Percentiles rank a stretch among this genome's conserved stretches.
These are phyloP conservation scores for Bradypodion ventrale DNA, from an alignment of 2,797 vertebrate genomes.

Conservation along the genomic window DNA sequence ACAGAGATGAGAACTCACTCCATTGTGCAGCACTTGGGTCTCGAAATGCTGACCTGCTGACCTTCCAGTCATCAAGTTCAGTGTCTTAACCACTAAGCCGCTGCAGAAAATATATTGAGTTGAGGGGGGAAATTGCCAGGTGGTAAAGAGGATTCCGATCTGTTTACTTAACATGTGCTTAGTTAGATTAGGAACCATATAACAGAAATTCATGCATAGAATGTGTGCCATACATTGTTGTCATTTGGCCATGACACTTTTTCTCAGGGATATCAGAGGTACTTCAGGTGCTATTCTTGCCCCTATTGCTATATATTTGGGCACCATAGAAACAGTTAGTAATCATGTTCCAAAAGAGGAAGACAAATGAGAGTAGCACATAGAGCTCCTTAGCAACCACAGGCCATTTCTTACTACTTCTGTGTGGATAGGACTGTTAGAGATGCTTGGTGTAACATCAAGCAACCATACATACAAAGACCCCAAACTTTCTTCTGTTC, in stretches of 20 bases:
- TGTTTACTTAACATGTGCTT: slow-evolving; percentile 3
- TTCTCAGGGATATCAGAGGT: not conserved
- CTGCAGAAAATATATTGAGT: no score
- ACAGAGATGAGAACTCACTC: no score
- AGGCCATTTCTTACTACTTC: not conserved
- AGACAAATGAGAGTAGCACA: not conserved
- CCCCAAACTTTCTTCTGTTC: not conserved
- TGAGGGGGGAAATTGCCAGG: not conserved
- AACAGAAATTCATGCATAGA: not conserved
- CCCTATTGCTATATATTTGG: no score
- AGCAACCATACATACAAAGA: no score
- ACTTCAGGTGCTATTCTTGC: not conserved
- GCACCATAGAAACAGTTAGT: not conserved
- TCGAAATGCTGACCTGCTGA: no score
- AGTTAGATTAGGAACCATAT: slow-evolving; percentile 7
- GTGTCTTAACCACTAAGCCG: no score
- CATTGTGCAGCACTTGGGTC: no score
- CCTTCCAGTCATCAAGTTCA: no score
- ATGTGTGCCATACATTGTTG: not conserved
- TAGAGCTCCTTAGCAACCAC: not conserved
- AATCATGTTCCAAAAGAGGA: not conserved
- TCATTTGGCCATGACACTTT: not conserved
- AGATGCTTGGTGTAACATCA: not conserved
- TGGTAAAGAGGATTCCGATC: not conserved
- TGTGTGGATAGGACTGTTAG: not conserved